A percentile compares a stretch with the other conserved stretches of the same genome.
phyloP scores from a whole-genome alignment of 2,888 invertebrate genomes.

The Pristionchus exspectatus region DNA sequence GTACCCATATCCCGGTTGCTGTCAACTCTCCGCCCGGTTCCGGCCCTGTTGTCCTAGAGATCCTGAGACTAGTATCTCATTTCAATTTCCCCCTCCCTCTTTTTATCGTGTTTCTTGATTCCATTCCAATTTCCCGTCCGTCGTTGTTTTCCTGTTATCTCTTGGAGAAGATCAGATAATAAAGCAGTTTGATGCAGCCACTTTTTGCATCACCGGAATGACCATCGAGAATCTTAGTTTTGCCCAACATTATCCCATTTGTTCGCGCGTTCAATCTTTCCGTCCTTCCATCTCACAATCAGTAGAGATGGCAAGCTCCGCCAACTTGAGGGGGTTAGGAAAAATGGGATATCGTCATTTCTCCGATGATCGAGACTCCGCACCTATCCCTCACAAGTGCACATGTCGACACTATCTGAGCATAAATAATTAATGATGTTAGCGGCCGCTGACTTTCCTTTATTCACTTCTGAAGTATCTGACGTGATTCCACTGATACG shows the following conservation, averaged over 20 bases:
- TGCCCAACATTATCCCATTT: too few species aligned
- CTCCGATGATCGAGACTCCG: too few species aligned
- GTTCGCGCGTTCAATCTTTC: too few species aligned
- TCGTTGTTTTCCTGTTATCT: neutral
- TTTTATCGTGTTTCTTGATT: slow-evolving; percentile 8
- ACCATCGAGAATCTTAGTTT: neutral
- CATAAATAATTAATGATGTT: neutral
- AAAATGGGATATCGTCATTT: too few species aligned
- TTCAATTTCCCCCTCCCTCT: neutral
- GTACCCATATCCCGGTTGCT: slow-evolving; percentile 2
- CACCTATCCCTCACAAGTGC: neutral
- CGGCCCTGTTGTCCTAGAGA: slow-evolving; percentile 1
- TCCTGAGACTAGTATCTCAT: neutral
- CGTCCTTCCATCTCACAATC: too few species aligned
- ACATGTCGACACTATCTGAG: neutral
- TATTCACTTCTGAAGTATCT: neutral
- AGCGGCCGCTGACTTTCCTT: neutral
- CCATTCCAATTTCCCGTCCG: neutral
- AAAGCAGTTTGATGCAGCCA: neutral
- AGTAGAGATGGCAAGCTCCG: too few species aligned
- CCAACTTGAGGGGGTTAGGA: too few species aligned
- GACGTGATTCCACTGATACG: neutral
- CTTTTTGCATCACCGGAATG: neutral
- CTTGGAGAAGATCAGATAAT: neutral
- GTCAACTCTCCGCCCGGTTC: neutral